Base-by-base conservation (phyloP, 1,140 invertebrate species). In the Microplitis demolitor region DNA sequence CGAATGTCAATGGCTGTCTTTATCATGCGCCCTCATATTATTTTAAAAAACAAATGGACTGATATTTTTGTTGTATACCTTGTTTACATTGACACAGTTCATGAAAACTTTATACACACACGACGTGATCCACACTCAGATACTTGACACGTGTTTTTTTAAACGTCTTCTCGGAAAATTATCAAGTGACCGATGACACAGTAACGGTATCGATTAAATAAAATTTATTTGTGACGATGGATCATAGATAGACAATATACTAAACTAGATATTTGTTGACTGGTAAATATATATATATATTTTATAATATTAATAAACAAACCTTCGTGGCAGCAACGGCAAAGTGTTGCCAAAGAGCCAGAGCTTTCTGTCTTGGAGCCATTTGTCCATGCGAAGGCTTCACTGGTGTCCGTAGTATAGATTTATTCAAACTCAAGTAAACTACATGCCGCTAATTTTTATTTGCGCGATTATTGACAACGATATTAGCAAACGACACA, bases 261-360 rank as follows among this genome's bases (percentile, higher is more conserved):
- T 8, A 34, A 50, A 45, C 3, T 35, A 24, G 16, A 45, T 14
- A 14, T 54, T 51, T 5, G 13, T 63, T 2, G n/a, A 16, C 37
- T 63, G 37, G 37, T 63, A 11, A 63, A 4, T 31, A 50, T 50
- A 24, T 24, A 24, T 24, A 24, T 24, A 24, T 24, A 24, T 24
- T 24, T 24, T 4, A 5, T 11, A 54, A 24, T 54, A 66, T 51
- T 53, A 67, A 64, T 31, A 50, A 74, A 74, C 83, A 87, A 88
- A 94, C 93, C 93, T 92, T 86, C 93, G 90, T 71, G 93, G 93
- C 78, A 95, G 84, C 78, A 95, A 88, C 77, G 93, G 93, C 83
- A 94, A 89, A 84, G 94, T 93, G 88, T 93, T 94, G 82, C 94
- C 94, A 84, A 95, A 93, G 84, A 95, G 91, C 93, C 93, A 95